Evolutionary conservation across 2,797 vertebrate species (phyloP), one percentile per base, ranked within the genome.

Genomic region (Scyliorhinus canicula): DNA sequence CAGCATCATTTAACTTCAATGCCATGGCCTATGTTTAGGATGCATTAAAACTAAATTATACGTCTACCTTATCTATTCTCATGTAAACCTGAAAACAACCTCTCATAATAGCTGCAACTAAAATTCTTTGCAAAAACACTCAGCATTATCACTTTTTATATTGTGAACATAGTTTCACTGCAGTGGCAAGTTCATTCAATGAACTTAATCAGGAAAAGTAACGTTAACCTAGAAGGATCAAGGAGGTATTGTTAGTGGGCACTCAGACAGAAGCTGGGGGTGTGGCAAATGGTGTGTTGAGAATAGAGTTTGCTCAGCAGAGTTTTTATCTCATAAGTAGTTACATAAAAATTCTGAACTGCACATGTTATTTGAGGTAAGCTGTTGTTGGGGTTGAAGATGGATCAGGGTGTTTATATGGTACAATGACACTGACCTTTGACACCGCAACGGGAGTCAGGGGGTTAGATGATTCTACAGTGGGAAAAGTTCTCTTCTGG

Each of bases 1-100:
- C 71, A 71, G 0, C 6, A 44, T 31, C 96, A 95, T 97, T 96
- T 97, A 96, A 91, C 95, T 96, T 97, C 96, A 95, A 95, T 95
- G 16, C 47, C 24, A 60, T 5, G 35, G 8, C 93, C 47, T 52
- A 69, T 2, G 28, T 94, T 94, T 24, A 31, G 55, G 26, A 16
- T 94, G 65, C 50, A 94, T 12, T 74, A 74, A 71, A 50, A 94
- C 16, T 35, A 31, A 50, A 74, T 94, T 14, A 94, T 47, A 35
- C n/a, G n/a, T n/a, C n/a, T 71, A 74, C 31, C 9, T 69, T 52
- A 47, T 12, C 31, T 35, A 28, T 52, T 50, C 69, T 35, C 7
- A 7, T 69, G 8, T 16, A 93, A 67, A 12, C 11, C 1, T 1
- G 1, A 50, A 69, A 52, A 60, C 12, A n/a, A 90, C 35, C 50